Evolutionary conservation across 1,140 invertebrate genomes (phyloP).

Genomic region (Megalonaias nervosa): DNA sequence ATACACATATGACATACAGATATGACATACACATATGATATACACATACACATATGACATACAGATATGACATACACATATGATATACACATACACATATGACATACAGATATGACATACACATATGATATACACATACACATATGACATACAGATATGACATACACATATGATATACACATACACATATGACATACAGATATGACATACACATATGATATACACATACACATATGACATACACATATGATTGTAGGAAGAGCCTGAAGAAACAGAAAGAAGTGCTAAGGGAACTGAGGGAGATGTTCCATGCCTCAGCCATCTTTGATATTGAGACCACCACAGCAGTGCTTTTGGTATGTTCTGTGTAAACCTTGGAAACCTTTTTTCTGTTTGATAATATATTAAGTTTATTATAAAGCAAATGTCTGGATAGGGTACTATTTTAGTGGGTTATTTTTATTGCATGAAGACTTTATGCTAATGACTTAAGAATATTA

Average conservation of each 20-base stretch:
- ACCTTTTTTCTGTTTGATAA: not conserved
- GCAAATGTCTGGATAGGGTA: not conserved
- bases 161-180: too few relatives aligned
- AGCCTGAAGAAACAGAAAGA: slow-evolving; percentile 63
- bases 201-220: too few relatives aligned
- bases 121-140: too few relatives aligned
- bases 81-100: too few relatives aligned
- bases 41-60: not conserved
- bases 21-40: too few relatives aligned
- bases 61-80: too few relatives aligned
- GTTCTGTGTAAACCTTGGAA: slow-evolving; percentile 4
- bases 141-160: not conserved
- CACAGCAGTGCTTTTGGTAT: slow-evolving; percentile 61
- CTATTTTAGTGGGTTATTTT: too few relatives aligned
- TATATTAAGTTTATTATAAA: not conserved
- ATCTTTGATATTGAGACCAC: slow-evolving; percentile 66
- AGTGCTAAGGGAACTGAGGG: slow-evolving; percentile 60
- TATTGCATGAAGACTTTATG: too few relatives aligned
- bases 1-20: not conserved
- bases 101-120: too few relatives aligned
- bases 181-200: not conserved
- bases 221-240: not conserved
- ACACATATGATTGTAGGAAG: slow-evolving; percentile 44
- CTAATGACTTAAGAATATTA: too few relatives aligned
- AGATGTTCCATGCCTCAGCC: slow-evolving; percentile 63